These are phyloP conservation scores for Polymixis flavicincta DNA, from an alignment of 2,888 invertebrate species.

Conservation along the genomic window DNA sequence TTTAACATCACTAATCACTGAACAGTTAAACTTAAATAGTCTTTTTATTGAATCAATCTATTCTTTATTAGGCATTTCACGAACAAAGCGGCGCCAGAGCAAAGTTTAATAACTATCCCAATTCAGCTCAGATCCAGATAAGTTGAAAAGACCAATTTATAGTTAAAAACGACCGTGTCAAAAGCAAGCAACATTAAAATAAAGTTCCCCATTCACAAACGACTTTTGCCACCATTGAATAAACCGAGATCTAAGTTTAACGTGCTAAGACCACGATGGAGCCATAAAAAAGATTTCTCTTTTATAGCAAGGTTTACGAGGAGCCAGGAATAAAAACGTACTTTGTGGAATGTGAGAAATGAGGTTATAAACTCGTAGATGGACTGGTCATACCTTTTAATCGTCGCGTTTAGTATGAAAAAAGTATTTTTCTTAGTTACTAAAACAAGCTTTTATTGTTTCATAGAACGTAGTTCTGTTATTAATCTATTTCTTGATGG, in stretches of 20 bases:
- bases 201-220: conserved; percentile 42
- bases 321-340: conserved; percentile 58
- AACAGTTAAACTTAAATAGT: not conserved
- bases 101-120: conserved; percentile 5
- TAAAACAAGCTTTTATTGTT: not conserved
- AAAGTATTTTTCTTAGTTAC: not conserved
- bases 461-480: not conserved
- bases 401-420: conserved; percentile 27
- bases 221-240: conserved; percentile 43
- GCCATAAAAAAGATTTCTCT: conserved; percentile 64
- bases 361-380: conserved; percentile 39
- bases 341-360: conserved; percentile 52
- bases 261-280: conserved; percentile 47
- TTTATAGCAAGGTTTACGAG: conserved; percentile 57
- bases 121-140: conserved; percentile 12
- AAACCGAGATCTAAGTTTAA: conserved; percentile 52
- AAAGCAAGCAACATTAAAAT: conserved; percentile 46
- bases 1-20: not conserved
- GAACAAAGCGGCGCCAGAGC: conserved; percentile 1
- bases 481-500: not conserved
- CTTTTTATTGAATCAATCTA: conserved; percentile 20
- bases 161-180: conserved; percentile 39
- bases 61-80: conserved; percentile 1
- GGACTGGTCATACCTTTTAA: conserved; percentile 50
- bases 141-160: conserved; percentile 39